phyloP scores from a whole-genome alignment of 2,797 vertebrate species.

The Alcedo atthis region DNA sequence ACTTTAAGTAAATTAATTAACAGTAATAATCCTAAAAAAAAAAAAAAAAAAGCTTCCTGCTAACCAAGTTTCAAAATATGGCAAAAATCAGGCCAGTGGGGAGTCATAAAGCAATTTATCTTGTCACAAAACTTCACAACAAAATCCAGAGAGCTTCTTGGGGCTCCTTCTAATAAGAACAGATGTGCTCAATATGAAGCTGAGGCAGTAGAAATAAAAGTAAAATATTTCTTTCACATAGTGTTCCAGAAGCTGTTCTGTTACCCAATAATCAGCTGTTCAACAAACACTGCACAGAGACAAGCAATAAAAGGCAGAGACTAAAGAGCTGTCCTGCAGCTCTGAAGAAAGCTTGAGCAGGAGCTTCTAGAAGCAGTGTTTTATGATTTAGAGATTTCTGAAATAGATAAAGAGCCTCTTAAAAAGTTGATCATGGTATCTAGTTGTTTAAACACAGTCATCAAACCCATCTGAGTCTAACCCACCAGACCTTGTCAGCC shows the following conservation, averaged over 20 bases:
- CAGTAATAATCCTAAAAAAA: constrained; percentile 12
- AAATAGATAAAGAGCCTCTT: neutral
- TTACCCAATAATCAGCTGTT: constrained; percentile 39
- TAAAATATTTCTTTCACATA: constrained; percentile 19
- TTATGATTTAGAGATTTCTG: constrained; percentile 1
- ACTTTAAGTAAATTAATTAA: constrained; percentile 37
- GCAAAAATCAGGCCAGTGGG: neutral
- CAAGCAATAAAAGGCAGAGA: constrained; percentile 39
- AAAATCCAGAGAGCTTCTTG: neutral
- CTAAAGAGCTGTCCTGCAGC: constrained; percentile 13
- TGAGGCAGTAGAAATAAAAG: constrained; percentile 33
- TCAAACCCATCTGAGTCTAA: neutral
- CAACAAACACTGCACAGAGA: constrained; percentile 16
- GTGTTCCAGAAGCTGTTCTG: neutral
- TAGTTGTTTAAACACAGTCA: neutral
- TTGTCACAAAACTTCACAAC: neutral
- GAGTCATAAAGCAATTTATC: constrained; percentile 3
- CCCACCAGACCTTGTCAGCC: neutral
- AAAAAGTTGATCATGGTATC: neutral
- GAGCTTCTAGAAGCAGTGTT: neutral
- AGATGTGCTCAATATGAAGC: constrained; percentile 16
- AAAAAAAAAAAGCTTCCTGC: neutral
- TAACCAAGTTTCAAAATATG: constrained; percentile 14
- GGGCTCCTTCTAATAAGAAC: constrained; percentile 13
- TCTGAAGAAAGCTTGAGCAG: constrained; percentile 34